Evolutionary conservation across 2,113 vertebrate species (phyloP).

Genomic region (Atlantisia rogersi): DNA sequence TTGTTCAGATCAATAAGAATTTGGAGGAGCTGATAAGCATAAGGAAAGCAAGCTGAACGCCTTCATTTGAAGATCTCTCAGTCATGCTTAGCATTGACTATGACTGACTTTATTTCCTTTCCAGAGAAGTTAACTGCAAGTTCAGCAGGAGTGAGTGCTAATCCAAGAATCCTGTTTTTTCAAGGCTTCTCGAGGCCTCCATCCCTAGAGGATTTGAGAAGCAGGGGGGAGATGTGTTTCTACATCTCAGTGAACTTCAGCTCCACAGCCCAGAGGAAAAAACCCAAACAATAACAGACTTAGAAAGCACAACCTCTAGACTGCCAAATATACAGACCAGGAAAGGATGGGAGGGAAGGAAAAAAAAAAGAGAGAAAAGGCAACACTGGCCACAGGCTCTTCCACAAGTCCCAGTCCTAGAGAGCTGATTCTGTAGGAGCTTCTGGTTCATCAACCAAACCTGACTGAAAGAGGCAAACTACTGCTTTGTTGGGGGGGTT

Average conservation of each 20-base stretch:
- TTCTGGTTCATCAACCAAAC: neutral
- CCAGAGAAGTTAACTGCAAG: neutral
- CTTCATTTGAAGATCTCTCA: neutral
- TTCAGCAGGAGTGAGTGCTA: neutral
- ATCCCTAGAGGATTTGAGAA: neutral
- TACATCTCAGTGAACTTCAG: neutral
- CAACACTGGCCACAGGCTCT: neutral
- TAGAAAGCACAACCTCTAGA: neutral
- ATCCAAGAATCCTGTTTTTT: neutral
- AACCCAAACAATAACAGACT: neutral
- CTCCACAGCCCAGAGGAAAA: neutral
- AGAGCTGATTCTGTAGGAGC: neutral
- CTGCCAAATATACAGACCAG: neutral
- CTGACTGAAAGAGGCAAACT: neutral
- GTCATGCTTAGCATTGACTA: neutral
- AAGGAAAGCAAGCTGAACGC: neutral
- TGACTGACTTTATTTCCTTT: neutral
- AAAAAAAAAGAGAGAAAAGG: neutral
- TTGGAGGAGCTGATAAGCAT: neutral
- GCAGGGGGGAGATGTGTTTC: neutral
- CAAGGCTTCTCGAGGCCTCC: accelerated
- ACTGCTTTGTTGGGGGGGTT: neutral
- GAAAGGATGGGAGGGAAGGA: too few species aligned
- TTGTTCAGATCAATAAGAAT: neutral
- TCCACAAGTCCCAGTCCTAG: neutral